Evolutionary conservation across 1,140 invertebrate species (phyloP).

Genomic region (Formica exsecta): DNA sequence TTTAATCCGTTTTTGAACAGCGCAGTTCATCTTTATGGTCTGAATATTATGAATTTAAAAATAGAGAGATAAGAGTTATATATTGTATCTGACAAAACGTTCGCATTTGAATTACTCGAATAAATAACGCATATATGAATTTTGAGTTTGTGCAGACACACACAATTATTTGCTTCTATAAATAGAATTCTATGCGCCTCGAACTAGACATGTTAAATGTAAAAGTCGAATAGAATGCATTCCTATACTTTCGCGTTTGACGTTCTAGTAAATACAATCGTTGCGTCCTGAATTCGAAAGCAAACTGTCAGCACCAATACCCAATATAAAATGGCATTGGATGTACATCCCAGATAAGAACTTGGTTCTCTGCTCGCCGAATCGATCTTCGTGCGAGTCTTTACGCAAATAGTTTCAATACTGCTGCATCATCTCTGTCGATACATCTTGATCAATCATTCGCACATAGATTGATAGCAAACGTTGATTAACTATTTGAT

Average conservation of each 20-base stretch:
- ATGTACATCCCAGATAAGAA: conserved; percentile 60
- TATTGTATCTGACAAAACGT: not conserved
- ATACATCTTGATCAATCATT: conserved; percentile 37
- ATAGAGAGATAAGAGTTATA: not conserved
- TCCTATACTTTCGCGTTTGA: conserved; percentile 59
- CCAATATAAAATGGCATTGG: conserved; percentile 31
- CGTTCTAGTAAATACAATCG: conserved; percentile 51
- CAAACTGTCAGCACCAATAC: conserved; percentile 60
- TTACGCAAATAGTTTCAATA: conserved; percentile 40
- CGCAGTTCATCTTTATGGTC: not conserved
- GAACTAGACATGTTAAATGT: conserved; percentile 33
- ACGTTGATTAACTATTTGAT: conserved; percentile 22
- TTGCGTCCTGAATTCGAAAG: conserved; percentile 64
- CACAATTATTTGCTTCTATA: conserved; percentile 16
- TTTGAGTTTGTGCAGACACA: not conserved
- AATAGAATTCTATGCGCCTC: not conserved
- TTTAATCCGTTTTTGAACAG: not conserved
- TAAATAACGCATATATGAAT: not conserved
- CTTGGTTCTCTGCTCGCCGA: conserved; percentile 38
- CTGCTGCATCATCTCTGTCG: not conserved
- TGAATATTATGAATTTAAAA: conserved; percentile 7
- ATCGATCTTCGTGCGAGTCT: conserved; percentile 60
- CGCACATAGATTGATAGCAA: not conserved
- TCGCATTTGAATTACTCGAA: conserved; percentile 8
- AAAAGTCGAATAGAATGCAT: conserved; percentile 51